Conservation (phyloP, 2,113 vertebrate species). For the Tenrec ecaudatus region DNA sequence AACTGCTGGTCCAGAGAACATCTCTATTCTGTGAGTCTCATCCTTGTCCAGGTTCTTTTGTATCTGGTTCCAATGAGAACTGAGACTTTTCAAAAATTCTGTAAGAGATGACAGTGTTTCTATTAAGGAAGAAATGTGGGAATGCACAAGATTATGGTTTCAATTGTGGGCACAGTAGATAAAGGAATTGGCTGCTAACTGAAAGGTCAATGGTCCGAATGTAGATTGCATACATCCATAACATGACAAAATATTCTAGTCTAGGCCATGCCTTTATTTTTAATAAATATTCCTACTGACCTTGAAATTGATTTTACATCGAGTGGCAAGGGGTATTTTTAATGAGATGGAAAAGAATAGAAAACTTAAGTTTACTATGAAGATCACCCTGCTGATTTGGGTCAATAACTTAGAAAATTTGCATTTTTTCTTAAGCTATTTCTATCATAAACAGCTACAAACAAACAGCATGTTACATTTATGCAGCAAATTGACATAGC, state of each 20-base stretch:
- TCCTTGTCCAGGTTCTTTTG: neutral
- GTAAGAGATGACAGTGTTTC: neutral
- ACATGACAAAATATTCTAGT: neutral
- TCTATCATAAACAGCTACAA: neutral
- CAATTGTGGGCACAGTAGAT: neutral
- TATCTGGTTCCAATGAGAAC: neutral
- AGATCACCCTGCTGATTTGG: conserved; percentile 22
- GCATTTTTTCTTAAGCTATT: conserved; percentile 25
- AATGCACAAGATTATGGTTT: neutral
- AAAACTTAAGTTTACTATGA: conserved; percentile 29
- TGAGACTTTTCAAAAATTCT: neutral
- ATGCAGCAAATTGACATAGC: neutral
- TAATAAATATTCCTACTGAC: neutral
- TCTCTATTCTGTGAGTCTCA: conserved; percentile 16
- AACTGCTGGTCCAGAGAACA: neutral
- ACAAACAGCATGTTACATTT: neutral
- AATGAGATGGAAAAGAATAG: conserved; percentile 14
- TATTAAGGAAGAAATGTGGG: neutral
- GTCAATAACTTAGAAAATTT: conserved; percentile 24
- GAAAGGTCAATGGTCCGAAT: too few species aligned
- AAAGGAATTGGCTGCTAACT: too few species aligned
- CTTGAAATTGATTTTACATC: neutral
- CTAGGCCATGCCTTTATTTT: neutral
- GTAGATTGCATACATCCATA: too few species aligned
- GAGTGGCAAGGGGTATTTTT: conserved; percentile 20